A percentile compares a stretch with the other conserved stretches of the same genome.
Conservation (phyloP, 2,888 invertebrate genomes). For the Coelopa pilipes region DNA sequence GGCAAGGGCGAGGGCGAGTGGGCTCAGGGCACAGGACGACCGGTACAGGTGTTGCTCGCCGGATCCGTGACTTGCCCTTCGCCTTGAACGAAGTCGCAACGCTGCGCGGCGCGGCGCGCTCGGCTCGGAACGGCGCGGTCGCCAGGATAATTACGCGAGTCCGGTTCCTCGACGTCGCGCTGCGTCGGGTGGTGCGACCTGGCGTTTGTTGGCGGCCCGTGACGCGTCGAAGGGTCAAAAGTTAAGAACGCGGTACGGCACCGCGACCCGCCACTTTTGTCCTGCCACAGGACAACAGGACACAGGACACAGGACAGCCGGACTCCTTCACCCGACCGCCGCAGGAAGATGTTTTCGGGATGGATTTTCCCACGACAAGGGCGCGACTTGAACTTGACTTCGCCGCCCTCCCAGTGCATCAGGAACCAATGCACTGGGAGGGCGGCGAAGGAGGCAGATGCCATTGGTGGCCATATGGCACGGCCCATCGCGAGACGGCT, state of each 20-base stretch:
- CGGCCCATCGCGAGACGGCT: not conserved
- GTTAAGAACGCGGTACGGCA: conserved; percentile 28
- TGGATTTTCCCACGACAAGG: conserved; percentile 31
- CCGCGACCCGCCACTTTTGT: not conserved
- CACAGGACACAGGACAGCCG: no score
- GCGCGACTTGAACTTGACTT: conserved; percentile 23
- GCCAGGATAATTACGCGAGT: conserved; percentile 48
- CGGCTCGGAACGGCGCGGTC: not conserved
- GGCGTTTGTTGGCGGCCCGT: conserved; percentile 17
- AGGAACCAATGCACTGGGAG: no score
- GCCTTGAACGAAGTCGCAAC: not conserved
- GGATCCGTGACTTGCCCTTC: no score
- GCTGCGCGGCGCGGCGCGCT: not conserved
- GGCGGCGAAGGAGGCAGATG: not conserved
- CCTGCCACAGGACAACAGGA: no score
- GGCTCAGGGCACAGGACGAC: no score
- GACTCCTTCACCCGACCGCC: not conserved
- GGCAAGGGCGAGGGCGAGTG: no score
- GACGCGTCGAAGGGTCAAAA: conserved; percentile 33
- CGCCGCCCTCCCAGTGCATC: no score
- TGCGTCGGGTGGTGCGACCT: not conserved
- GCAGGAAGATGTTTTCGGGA: conserved; percentile 15
- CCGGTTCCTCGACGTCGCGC: conserved; percentile 24
- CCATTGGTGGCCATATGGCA: conserved; percentile 8
- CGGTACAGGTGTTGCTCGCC: conserved; percentile 31